A percentile compares a stretch with the other conserved stretches of the same genome.
Conservation (phyloP, 2,113 vertebrate genomes). For the Bombycilla garrulus region DNA sequence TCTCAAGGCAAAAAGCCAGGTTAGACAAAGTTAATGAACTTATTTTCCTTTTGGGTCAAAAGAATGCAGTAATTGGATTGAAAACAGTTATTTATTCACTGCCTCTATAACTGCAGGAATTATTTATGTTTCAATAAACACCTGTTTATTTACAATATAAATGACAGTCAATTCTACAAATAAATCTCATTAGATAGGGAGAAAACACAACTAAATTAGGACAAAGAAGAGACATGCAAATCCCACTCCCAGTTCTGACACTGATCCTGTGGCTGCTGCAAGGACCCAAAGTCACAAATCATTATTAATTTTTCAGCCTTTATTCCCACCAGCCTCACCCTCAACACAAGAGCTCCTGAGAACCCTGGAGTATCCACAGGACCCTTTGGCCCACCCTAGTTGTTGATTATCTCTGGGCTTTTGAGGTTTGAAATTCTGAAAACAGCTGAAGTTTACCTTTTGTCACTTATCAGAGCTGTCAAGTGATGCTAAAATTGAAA, state of each 20-base stretch:
- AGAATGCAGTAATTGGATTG: neutral
- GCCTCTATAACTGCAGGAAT: neutral
- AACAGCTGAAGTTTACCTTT: neutral
- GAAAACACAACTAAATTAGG: neutral
- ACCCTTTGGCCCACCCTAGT: neutral
- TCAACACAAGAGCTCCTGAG: neutral
- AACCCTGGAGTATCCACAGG: neutral
- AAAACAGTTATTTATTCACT: neutral
- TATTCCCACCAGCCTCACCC: neutral
- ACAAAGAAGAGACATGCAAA: neutral
- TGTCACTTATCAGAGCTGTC: slow-evolving; percentile 5
- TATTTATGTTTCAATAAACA: slow-evolving; percentile 18
- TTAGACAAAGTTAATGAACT: slow-evolving; percentile 4
- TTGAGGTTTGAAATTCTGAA: neutral
- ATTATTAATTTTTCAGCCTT: neutral
- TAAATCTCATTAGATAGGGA: neutral
- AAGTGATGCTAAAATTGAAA: slow-evolving; percentile 39
- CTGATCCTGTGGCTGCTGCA: neutral
- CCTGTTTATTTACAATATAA: slow-evolving; percentile 5
- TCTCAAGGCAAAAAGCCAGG: neutral
- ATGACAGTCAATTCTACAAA: neutral
- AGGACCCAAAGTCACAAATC: neutral
- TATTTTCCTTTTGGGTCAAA: slow-evolving; percentile 11
- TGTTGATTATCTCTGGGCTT: neutral
- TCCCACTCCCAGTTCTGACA: neutral